Evolutionary conservation across 2,113 vertebrate species (phyloP), one percentile per base, ranked within the genome.

Genomic region (Cebus imitator): DNA sequence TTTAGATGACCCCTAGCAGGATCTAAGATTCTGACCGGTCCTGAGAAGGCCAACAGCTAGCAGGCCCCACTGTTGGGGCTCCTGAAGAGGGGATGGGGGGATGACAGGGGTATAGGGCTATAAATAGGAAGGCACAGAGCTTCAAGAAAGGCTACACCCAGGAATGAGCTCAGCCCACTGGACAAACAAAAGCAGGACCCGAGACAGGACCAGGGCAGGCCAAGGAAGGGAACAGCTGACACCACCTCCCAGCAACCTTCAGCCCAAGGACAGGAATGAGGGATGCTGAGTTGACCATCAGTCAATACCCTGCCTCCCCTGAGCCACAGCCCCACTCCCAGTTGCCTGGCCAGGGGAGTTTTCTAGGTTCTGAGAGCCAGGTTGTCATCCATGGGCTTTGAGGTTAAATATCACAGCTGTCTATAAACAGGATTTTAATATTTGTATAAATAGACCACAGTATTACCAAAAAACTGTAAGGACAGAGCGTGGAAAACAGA

Each of bases 401-500:
- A 82, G 87, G 12, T 68, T 75, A 85, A n/a, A 1, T 0, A 0
- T 43, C 75, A 85, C 91, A 37, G 37, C 1, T 96, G 89, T 98
- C 97, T 99, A 99, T 98, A 99, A 99, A 99, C 95, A 96, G 96
- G 86, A 91, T 97, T 99, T 99, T 99, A 99, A 98, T 99, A 98
- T 98, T 98, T 92, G 98, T 99, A 99, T 99, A 99, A 99, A 99
- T 99, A 99, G 98, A 98, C 98, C 98, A 98, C 98, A 98, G 98
- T 96, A 98, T 96, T 99, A 98, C 98, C 99, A 98, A 99, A 98
- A 98, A 98, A 82, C 91, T 98, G 98, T 96, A 98, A 98, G 98
- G 98, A 97, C 91, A 96, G 94, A 98, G 93, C 95, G 96, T 97
- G 98, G 97, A 98, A 98, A 96, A 97, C 50, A 81, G 52, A 64